These are phyloP conservation scores for Gymnoscelis rufifasciata DNA, from an alignment of 2,888 invertebrate species.

Conservation along the genomic window DNA sequence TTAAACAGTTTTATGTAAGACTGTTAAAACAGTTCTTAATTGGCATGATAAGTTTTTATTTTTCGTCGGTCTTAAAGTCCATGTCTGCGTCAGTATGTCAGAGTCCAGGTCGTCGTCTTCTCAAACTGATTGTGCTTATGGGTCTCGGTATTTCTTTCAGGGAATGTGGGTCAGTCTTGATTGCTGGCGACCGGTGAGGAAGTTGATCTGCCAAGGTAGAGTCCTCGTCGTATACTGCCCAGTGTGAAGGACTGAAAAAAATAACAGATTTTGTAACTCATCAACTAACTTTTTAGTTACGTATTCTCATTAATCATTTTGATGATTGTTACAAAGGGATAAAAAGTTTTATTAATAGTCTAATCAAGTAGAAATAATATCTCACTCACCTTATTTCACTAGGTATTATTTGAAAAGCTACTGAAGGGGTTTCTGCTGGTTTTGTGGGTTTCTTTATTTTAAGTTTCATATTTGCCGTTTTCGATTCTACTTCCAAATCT, in stretches of 20 bases:
- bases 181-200: conserved; percentile 55
- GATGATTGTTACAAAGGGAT: too few species aligned
- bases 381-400: conserved; percentile 68
- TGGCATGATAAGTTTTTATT: too few species aligned
- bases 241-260: conserved; percentile 64
- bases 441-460: conserved; percentile 46
- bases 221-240: conserved; percentile 71
- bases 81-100: conserved; percentile 1
- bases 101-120: conserved; percentile 48
- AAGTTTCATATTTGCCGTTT: conserved; percentile 32
- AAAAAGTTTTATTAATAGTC: too few species aligned
- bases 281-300: too few species aligned
- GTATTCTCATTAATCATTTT: too few species aligned
- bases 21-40: too few species aligned
- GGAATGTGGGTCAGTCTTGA: conserved; percentile 62
- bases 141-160: conserved; percentile 67
- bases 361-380: too few species aligned
- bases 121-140: conserved; percentile 46
- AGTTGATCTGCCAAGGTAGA: conserved; percentile 47
- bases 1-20: too few species aligned
- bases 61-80: too few species aligned
- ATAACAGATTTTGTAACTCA: conserved; percentile 33
- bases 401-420: conserved; percentile 70
- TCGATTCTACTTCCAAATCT: conserved; percentile 44
- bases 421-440: conserved; percentile 62